Base-by-base conservation (phyloP, 2,888 invertebrate species). In the Orchestes rusci region DNA sequence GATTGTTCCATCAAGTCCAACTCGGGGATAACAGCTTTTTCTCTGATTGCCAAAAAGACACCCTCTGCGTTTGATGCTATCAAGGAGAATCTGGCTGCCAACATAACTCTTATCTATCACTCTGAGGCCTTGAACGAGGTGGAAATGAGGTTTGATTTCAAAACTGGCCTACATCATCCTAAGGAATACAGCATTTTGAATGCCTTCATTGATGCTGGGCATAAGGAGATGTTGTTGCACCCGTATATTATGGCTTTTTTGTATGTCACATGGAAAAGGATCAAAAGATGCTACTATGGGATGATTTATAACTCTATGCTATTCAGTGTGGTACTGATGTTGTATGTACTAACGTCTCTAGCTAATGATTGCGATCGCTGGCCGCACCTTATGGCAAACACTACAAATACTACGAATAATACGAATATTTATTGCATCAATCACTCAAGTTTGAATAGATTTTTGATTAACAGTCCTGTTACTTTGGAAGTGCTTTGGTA, bases 231-330 rank as follows among this genome's bases (percentile, higher is more conserved):
- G 30, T 68, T 91, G 2, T 75, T 88, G 40, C 91, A 91, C 70
- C 91, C 91, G 0, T 69, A 91, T 3, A 89, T 89, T 64, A 86
- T 89, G 10, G 88, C 90, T 0, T 91, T 91, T 61, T 71, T 91
- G 0, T 82, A 89, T 62, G 77, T 91, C 39, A 91, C 91, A 63
- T 91, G 91, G 91, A 84, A 86, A 58, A 88, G 89, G 65, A 89
- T 91, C 53, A 76, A 89, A 16, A 87, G 88, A 69, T 90, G 88
- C 62, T 90, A 90, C 60, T 81, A 88, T n/a, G 86, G 83, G 1
- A 73, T 88, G 43, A 71, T 89, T 53, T 74, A 86, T 51, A 76
- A 88, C 56, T 87, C 86, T 64, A 79, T 85, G 49, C 76, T 84
- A 43, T 89, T 87, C 61, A 84, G 88, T 46, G 64, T 87, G 40